Conservation (phyloP, 2,797 vertebrate species). For the Adrianichthys oophorus region DNA sequence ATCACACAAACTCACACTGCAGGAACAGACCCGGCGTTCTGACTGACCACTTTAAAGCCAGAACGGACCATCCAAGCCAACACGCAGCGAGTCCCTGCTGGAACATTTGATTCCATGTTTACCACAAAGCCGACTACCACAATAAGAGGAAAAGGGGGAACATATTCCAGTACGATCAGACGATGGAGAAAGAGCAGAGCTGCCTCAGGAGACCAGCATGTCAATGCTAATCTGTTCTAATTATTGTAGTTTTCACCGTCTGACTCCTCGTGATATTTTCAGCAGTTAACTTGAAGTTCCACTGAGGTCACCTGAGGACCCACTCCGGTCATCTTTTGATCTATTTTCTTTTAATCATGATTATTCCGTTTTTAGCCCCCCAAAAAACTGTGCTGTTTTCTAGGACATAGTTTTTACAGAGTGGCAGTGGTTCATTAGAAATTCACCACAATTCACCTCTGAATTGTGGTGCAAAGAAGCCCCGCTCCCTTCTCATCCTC, state of each 20-base stretch:
- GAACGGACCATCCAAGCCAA: slow-evolving; percentile 27
- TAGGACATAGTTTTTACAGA: too few relatives aligned
- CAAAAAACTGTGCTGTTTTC: too few relatives aligned
- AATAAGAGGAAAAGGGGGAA: slow-evolving; percentile 44
- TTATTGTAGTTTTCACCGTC: too few relatives aligned
- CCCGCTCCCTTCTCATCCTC: too few relatives aligned
- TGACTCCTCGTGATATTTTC: too few relatives aligned
- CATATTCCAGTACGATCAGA: slow-evolving; percentile 44
- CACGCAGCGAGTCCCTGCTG: slow-evolving; percentile 46
- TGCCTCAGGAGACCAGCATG: slow-evolving; percentile 46
- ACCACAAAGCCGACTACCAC: slow-evolving; percentile 53
- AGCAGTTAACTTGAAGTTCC: too few relatives aligned
- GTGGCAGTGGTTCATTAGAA: too few relatives aligned
- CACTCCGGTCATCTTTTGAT: too few relatives aligned
- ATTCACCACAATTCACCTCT: too few relatives aligned
- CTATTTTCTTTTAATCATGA: too few relatives aligned
- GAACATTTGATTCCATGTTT: slow-evolving; percentile 51
- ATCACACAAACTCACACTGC: slow-evolving; percentile 21
- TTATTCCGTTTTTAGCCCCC: too few relatives aligned
- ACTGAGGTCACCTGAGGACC: too few relatives aligned
- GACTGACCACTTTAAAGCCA: slow-evolving; percentile 52
- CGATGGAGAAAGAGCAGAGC: slow-evolving; percentile 23
- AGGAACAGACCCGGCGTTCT: slow-evolving; percentile 28
- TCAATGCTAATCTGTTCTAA: slow-evolving; percentile 19
- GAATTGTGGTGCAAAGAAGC: background rate